A percentile compares a stretch with the other conserved stretches of the same genome.
phyloP scores from a whole-genome alignment of 30 jellyfish, hydroid and myxozoan species.

The Rhopilema esculentum region DNA sequence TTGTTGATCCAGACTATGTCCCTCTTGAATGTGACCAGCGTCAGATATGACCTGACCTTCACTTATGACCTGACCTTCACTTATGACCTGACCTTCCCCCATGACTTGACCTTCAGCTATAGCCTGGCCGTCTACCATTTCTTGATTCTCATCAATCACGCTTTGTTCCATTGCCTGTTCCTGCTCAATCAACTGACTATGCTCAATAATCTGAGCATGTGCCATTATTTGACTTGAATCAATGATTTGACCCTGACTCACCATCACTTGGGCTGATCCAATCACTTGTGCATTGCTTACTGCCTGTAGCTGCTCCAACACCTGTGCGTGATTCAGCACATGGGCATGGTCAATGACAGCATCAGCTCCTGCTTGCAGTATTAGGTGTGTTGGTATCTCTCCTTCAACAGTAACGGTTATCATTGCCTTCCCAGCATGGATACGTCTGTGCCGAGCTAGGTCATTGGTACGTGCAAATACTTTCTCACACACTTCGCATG shows the following conservation, averaged over 20 bases:
- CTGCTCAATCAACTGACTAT: constrained; percentile 36
- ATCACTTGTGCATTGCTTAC: constrained; percentile 53
- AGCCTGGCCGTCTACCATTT: not conserved
- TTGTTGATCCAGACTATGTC: constrained; percentile 12
- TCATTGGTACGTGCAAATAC: constrained; percentile 77
- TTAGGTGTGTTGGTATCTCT: constrained; percentile 70
- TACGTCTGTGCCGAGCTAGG: constrained; percentile 73
- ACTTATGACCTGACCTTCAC: constrained; percentile 49
- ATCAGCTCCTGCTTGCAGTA: constrained; percentile 66
- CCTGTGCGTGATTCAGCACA: constrained; percentile 72
- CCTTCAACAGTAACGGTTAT: constrained; percentile 75
- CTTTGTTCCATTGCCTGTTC: constrained; percentile 51
- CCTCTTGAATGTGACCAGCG: constrained; percentile 1
- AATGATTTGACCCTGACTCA: constrained; percentile 48
- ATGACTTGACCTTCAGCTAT: constrained; percentile 18
- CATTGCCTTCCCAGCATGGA: constrained; percentile 66
- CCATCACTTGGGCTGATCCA: constrained; percentile 52
- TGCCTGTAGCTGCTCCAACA: constrained; percentile 70
- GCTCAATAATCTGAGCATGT: constrained; percentile 38
- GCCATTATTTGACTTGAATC: constrained; percentile 53
- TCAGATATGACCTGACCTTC: constrained; percentile 29
- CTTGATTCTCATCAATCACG: constrained; percentile 20
- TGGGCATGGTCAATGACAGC: constrained; percentile 69
- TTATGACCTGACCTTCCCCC: constrained; percentile 5
- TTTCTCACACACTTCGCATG: constrained; percentile 86